Evolutionary conservation across 2,113 vertebrate species (phyloP).

Genomic region (Pedionomus torquatus): DNA sequence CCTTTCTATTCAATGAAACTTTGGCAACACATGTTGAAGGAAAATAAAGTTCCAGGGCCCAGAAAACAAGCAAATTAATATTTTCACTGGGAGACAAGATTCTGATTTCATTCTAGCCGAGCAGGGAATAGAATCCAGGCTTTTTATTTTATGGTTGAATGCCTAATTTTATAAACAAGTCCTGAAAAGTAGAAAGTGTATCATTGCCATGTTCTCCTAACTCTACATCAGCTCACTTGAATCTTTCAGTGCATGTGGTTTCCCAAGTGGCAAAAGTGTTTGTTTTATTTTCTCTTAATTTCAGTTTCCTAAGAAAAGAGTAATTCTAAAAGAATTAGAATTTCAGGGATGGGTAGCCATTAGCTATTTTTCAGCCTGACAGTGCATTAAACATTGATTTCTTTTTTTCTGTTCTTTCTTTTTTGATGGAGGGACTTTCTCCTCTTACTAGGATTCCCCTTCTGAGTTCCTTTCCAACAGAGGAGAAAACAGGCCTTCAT

Average conservation of each 20-base stretch:
- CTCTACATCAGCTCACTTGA: background rate
- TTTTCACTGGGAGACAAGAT: background rate
- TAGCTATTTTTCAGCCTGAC: background rate
- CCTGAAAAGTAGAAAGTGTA: background rate
- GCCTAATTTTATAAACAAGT: background rate
- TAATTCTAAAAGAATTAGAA: background rate
- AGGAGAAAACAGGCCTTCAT: background rate
- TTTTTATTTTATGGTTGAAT: constrained; percentile 3
- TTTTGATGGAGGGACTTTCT: background rate
- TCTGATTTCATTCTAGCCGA: background rate
- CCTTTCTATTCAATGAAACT: background rate
- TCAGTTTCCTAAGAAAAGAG: background rate
- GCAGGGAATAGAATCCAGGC: background rate
- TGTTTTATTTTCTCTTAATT: background rate
- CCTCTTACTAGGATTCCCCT: background rate
- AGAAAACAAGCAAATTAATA: background rate
- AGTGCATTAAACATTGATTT: background rate
- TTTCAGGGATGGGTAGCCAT: background rate
- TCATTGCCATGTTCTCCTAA: background rate
- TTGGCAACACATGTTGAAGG: background rate
- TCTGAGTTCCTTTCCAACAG: background rate
- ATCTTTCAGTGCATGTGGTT: background rate
- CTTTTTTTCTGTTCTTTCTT: background rate
- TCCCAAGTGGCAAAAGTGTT: background rate
- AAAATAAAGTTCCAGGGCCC: background rate